Evolutionary conservation across 2,113 vertebrate species (phyloP), one percentile per base, ranked within the genome.

Genomic region (Turnix velox): DNA sequence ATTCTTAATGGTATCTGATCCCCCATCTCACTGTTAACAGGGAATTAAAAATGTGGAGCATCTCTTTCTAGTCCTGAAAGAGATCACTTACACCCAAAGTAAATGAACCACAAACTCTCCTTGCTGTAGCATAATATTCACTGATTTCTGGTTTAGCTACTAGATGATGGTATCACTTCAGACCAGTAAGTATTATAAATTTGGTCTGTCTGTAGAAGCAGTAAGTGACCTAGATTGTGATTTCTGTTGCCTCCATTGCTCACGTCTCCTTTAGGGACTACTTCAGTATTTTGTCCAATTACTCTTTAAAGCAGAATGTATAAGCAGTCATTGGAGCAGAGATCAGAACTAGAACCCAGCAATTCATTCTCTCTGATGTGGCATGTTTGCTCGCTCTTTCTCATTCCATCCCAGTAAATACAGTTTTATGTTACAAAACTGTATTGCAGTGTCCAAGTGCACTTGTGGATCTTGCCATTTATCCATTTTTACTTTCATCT

Each of bases 361-460:
- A 35, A 43, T 45, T 66, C 48, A 27, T 52, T 54, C 46, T 90
- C 22, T 31, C 16, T 14, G 6, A n/a, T 46, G 59, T 12, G 66
- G 35, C 0, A 0, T 80, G 39, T 59, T 72, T 0, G 0, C 18
- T 88, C 16, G 33, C 63, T 51, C 57, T 84, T 92, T 30, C 14
- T 46, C 22, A 31, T 71, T 58, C 30, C 17, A 42, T 10, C 65
- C 12, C 35, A 45, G 31, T 48, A 84, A 90, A 57, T 18, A 35
- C 1, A 74, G 19, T 31, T 54, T 33, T 28, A 58, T 67, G 40
- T 79, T 72, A 83, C 30, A 72, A 51, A 83, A 51, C 35, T 42
- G 4, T 58, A 43, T 30, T 30, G 43, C 24, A 72, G 5, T 18
- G 39, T 43, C 39, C 37, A 58, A 54, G 37, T 48, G 66, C 30